phyloP scores from a whole-genome alignment of 2,888 invertebrate genomes.

The Oscheius myriophilus region DNA sequence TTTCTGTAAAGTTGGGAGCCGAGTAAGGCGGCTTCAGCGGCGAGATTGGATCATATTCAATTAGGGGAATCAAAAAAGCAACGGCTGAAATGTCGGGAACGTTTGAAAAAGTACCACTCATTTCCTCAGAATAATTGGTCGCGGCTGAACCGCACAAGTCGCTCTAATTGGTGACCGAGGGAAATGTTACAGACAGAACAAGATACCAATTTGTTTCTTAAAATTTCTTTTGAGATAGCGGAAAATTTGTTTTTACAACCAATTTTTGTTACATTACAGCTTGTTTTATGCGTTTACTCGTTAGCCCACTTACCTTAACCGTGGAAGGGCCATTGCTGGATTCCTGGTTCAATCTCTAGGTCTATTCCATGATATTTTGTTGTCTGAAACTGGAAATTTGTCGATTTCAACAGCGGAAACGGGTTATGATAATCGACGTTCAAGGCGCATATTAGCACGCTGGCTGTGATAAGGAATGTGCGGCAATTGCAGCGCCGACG shows the following conservation, averaged over 20 bases:
- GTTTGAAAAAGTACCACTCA: not conserved
- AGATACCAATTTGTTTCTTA: not conserved
- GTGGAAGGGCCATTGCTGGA: conserved; percentile 34
- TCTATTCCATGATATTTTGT: conserved; percentile 20
- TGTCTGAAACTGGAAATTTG: conserved; percentile 14
- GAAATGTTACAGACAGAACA: not conserved
- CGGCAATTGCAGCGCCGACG: not conserved
- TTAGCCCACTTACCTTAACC: conserved; percentile 27
- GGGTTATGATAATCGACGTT: not conserved
- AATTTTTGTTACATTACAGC: not conserved
- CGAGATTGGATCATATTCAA: too few species aligned
- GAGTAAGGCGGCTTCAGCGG: too few species aligned
- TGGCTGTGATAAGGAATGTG: conserved; percentile 12
- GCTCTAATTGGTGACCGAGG: not conserved
- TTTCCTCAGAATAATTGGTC: conserved; percentile 12
- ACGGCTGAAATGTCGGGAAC: too few species aligned
- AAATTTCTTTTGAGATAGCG: not conserved
- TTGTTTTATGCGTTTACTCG: not conserved
- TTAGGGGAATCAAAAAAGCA: too few species aligned
- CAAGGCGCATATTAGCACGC: not conserved
- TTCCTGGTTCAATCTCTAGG: conserved; percentile 18
- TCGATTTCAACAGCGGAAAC: not conserved
- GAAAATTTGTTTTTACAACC: not conserved
- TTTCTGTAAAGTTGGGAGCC: too few species aligned
- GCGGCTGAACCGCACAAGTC: not conserved